Conservation (phyloP, 2,888 invertebrate species). For the Polia nebulosa region DNA sequence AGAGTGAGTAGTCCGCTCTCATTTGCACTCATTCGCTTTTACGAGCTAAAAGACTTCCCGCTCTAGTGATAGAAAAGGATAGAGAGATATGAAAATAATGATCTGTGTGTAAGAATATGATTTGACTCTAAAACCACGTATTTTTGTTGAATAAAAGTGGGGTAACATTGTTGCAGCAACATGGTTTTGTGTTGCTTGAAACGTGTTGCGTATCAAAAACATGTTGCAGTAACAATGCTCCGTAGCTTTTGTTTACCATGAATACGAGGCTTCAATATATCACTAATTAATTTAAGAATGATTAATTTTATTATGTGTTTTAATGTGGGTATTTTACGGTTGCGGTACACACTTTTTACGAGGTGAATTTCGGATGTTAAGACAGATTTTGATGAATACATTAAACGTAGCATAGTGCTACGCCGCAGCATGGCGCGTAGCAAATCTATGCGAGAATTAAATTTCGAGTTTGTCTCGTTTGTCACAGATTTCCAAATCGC, state of each 20-base stretch:
- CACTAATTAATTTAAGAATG: slow-evolving; percentile 37
- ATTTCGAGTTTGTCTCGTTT: not conserved
- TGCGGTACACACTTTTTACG: slow-evolving; percentile 35
- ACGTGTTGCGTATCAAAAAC: not conserved
- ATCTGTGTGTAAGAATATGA: slow-evolving; percentile 15
- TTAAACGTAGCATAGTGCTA: slow-evolving; percentile 18
- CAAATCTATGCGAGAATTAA: not conserved
- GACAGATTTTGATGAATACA: not conserved
- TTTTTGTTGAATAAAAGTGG: slow-evolving; percentile 11
- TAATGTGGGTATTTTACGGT: slow-evolving; percentile 49
- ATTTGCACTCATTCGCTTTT: slow-evolving; percentile 31
- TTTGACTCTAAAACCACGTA: not conserved
- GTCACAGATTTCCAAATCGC: not conserved
- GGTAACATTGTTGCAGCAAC: slow-evolving; percentile 8
- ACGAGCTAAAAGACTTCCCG: slow-evolving; percentile 5
- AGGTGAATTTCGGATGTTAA: slow-evolving; percentile 22
- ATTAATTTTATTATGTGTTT: slow-evolving; percentile 34
- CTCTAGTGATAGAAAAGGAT: slow-evolving; percentile 8
- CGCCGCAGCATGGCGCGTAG: slow-evolving; percentile 10
- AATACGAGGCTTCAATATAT: slow-evolving; percentile 5
- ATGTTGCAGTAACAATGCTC: slow-evolving; percentile 7
- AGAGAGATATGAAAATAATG: not conserved
- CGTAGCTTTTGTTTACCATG: not conserved
- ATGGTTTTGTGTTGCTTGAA: slow-evolving; percentile 1
- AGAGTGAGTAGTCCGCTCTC: not conserved